phyloP scores from a whole-genome alignment of 2,113 vertebrate genomes.

The Lipotes vexillifer region DNA sequence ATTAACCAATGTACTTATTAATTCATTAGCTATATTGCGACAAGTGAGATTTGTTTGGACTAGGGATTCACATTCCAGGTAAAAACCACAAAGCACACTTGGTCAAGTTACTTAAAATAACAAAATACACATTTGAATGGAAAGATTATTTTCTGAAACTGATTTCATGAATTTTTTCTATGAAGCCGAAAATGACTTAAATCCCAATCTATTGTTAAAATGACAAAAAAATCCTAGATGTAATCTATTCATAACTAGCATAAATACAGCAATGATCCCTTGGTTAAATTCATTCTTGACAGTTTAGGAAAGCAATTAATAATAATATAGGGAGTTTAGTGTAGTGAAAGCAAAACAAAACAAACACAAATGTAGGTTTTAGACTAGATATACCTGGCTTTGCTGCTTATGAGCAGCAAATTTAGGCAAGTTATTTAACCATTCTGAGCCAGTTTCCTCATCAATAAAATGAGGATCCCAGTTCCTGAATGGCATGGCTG shows the following conservation, averaged over 20 bases:
- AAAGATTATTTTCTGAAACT: not conserved
- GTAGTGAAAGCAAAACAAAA: not conserved
- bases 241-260: not conserved
- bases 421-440: not conserved
- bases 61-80: not conserved
- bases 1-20: not conserved
- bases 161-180: not conserved
- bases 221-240: not conserved
- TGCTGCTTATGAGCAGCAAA: not conserved
- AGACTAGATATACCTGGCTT: not conserved
- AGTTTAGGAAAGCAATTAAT: not conserved
- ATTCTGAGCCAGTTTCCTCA: not conserved
- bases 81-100: not conserved
- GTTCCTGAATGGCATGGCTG: not conserved
- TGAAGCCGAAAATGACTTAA: not conserved
- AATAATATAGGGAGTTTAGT: not conserved
- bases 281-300: not conserved
- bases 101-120: not conserved
- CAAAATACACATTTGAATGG: not conserved
- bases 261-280: not conserved
- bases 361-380: not conserved
- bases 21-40: not conserved
- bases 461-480: not conserved
- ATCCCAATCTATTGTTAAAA: not conserved
- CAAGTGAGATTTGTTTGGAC: not conserved